A percentile compares a stretch with the other conserved stretches of the same genome.
These are phyloP conservation scores for Prosopocoilus inquinatus DNA, from an alignment of 2,888 invertebrate genomes.

Conservation along the genomic window DNA sequence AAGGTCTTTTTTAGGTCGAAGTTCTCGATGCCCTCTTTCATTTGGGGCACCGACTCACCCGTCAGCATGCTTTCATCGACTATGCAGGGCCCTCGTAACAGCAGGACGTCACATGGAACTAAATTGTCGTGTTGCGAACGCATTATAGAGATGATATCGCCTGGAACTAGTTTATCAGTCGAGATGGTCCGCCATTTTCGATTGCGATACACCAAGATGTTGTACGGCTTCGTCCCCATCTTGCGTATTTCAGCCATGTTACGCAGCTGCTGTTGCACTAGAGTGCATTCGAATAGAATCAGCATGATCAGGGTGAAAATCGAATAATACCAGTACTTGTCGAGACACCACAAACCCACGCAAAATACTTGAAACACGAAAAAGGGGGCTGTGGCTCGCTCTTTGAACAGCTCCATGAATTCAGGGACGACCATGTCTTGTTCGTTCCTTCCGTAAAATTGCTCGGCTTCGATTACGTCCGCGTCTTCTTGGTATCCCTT, in stretches of 20 bases:
- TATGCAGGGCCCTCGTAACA: constrained; percentile 93
- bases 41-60: constrained; percentile 96
- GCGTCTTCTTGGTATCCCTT: constrained; percentile 86
- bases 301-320: constrained; percentile 95
- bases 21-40: constrained; percentile 94
- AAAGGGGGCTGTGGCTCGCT: constrained; percentile 98
- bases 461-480: constrained; percentile 71
- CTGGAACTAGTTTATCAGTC: constrained; percentile 89
- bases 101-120: constrained; percentile 94
- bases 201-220: constrained; percentile 85
- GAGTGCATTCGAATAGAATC: constrained; percentile 86
- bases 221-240: constrained; percentile 98
- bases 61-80: constrained; percentile 99
- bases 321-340: constrained; percentile 98
- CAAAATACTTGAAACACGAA: constrained; percentile 99
- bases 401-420: constrained; percentile 94
- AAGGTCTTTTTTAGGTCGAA: constrained; percentile 63
- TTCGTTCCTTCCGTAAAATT: constrained; percentile 86
- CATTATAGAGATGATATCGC: constrained; percentile 93
- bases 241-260: constrained; percentile 99
- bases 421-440: constrained; percentile 90
- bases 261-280: constrained; percentile 95
- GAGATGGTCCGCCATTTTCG: constrained; percentile 84
- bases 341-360: constrained; percentile 97
- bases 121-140: constrained; percentile 86